Base-by-base conservation (phyloP, 2,113 vertebrate species). In the Hoplias malabaricus region DNA sequence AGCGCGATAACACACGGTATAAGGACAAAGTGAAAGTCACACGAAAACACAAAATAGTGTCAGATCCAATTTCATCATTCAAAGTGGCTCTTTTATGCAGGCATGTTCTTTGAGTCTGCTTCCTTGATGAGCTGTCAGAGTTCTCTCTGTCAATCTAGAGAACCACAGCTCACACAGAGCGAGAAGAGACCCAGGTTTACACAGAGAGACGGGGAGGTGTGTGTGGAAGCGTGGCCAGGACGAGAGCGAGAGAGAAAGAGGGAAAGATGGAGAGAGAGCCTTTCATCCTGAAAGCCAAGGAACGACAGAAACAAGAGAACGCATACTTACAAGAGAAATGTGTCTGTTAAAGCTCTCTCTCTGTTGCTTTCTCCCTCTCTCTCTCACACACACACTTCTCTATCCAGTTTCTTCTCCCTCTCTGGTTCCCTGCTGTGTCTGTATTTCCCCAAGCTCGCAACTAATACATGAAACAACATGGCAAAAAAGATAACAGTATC, bases 381-480 rank as follows among this genome's bases (percentile, higher is more conserved):
- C 36, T 38, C 74, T 13, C 31, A 12, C 70, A 10, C 74, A 31
- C 46, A 33, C 27, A 67, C 50, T 42, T 27, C 61, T 27, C 57
- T 66, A 69, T 83, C 69, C 54, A 33, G 27, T 42, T 54, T 59
- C 34, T 40, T 34, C 29, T 79, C 46, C 27, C 70, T 67, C 29
- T 43, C 43, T 50, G 71, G 31, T 43, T 78, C 54, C 54, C 63
- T 78, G 66, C 54, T 59, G 53, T 7, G 38, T 62, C 75, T 63
- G 56, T 77, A 68, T 68, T 62, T 63, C 69, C 48, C 46, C 1
- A 36, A 68, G 74, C 74, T 33, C 5, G 65, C 56, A n/a, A 69
- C 54, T 40, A 46, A 59, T 56, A 69, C 65, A 69, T 11, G 40
- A 77, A 29, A 46, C 27, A 69, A 69, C 65, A 69, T 77, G 65